Conservation (phyloP, 2,113 vertebrate genomes). For the Pyrgilauda ruficollis region DNA sequence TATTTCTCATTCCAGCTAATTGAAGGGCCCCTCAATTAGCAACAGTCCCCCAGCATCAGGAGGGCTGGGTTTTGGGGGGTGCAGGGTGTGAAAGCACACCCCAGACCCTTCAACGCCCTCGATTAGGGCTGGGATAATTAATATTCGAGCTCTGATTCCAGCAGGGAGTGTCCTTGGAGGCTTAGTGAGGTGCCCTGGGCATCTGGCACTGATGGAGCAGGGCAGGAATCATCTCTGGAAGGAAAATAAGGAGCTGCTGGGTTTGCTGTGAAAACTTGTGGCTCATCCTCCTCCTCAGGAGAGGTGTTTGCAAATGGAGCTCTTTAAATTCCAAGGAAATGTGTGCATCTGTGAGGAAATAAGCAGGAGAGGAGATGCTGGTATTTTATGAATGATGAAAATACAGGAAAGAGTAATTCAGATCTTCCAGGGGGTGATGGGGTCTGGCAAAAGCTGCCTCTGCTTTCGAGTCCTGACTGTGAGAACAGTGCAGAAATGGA, state of each 20-base stretch:
- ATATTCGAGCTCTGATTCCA: neutral
- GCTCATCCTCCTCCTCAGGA: neutral
- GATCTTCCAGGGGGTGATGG: neutral
- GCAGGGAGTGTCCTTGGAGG: neutral
- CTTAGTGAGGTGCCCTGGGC: neutral
- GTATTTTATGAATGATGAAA: neutral
- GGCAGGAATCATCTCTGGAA: neutral
- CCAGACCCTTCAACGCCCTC: neutral
- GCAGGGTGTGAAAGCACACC: accelerated
- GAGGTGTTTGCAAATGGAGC: accelerated
- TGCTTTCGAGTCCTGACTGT: accelerated
- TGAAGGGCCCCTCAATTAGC: neutral
- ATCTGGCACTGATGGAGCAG: neutral
- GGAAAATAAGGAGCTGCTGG: neutral
- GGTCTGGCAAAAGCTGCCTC: neutral
- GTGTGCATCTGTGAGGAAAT: neutral
- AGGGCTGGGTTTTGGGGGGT: neutral
- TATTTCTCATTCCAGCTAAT: neutral
- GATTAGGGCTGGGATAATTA: neutral
- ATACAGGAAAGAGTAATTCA: neutral
- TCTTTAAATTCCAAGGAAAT: neutral
- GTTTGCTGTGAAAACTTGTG: neutral
- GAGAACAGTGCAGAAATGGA: neutral
- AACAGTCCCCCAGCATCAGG: neutral
- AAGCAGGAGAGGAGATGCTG: neutral